These are phyloP conservation scores for Grammomys dolichurus DNA, from an alignment of 2,113 vertebrate species.

Conservation along the genomic window DNA sequence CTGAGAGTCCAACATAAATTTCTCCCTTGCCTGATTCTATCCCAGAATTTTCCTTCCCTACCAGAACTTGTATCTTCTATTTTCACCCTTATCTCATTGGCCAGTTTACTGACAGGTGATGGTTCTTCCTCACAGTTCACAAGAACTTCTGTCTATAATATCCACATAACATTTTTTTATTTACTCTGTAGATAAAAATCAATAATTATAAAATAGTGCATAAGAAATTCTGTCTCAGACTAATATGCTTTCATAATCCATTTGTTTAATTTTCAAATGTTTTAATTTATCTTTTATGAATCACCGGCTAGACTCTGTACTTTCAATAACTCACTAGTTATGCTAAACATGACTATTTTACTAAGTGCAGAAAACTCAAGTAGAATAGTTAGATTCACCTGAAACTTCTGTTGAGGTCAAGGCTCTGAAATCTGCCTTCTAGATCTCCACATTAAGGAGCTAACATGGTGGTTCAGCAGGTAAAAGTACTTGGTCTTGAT, in stretches of 20 bases:
- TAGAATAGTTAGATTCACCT: background rate
- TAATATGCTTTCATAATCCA: background rate
- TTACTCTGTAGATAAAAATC: slow-evolving; percentile 73
- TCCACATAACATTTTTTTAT: slow-evolving; percentile 54
- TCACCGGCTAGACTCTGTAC: slow-evolving; percentile 26
- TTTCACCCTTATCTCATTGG: no score
- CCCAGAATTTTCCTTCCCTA: no score
- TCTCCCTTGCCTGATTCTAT: no score
- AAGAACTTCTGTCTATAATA: no score
- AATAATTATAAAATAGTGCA: slow-evolving; percentile 67
- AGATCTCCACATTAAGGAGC: background rate
- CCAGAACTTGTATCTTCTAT: no score
- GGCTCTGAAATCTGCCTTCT: no score
- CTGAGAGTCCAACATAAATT: no score
- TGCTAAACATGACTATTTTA: background rate
- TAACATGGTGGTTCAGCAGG: background rate
- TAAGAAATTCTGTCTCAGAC: background rate
- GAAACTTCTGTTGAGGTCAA: background rate
- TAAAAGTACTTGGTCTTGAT: background rate
- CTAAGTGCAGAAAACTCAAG: background rate
- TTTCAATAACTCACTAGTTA: slow-evolving; percentile 39
- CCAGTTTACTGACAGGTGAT: no score
- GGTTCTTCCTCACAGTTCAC: no score
- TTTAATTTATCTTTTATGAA: slow-evolving; percentile 61
- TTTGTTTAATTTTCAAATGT: slow-evolving; percentile 49